Percentiles rank a stretch among this genome's conserved stretches.
Conservation (phyloP, 2,113 vertebrate genomes). For the Eclectus roratus region DNA sequence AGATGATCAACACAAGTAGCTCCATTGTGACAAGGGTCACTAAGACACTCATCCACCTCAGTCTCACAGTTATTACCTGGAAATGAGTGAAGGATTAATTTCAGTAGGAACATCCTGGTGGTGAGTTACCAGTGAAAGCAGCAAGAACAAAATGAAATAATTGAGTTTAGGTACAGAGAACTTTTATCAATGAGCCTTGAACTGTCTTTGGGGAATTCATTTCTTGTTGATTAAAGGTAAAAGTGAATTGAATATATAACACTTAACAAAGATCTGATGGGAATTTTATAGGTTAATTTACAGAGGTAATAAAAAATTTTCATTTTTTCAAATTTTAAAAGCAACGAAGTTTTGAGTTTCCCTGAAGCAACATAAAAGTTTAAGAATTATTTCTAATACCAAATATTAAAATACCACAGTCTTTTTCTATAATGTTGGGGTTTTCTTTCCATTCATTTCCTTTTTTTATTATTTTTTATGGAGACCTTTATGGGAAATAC, state of each 20-base stretch:
- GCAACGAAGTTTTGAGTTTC: background rate
- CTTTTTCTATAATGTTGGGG: background rate
- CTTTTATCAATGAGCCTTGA: background rate
- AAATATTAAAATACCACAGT: background rate
- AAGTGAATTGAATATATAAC: background rate
- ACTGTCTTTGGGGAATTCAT: background rate
- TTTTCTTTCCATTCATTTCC: background rate
- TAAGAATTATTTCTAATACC: background rate
- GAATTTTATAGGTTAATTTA: background rate
- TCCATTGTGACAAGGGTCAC: slow-evolving; percentile 75
- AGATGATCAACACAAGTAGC: slow-evolving; percentile 76
- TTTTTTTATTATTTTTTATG: background rate
- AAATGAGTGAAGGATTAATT: slow-evolving; percentile 50
- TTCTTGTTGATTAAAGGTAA: background rate
- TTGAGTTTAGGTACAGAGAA: background rate
- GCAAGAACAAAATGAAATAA: slow-evolving; percentile 5
- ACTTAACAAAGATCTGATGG: background rate
- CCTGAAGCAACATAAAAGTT: background rate
- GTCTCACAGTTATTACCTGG: slow-evolving; percentile 80
- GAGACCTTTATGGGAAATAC: background rate
- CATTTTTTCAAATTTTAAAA: background rate
- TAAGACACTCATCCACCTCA: slow-evolving; percentile 81
- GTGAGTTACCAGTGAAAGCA: background rate
- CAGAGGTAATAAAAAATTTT: background rate
- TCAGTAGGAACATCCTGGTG: slow-evolving; percentile 1